These are phyloP conservation scores for Tilapia sparmanii DNA, from an alignment of 2,113 vertebrate species.

Conservation along the genomic window DNA sequence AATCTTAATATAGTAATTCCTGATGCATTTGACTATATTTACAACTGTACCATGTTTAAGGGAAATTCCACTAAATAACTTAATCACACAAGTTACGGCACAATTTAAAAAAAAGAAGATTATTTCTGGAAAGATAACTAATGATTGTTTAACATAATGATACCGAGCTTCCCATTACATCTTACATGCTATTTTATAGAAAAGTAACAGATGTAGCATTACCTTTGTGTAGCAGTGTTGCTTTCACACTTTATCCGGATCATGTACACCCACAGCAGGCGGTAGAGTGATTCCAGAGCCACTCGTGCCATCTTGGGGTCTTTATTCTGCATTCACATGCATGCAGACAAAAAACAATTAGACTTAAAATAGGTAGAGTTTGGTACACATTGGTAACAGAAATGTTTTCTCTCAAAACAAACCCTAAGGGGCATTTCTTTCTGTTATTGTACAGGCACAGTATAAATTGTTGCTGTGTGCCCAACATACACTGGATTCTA, in stretches of 20 bases:
- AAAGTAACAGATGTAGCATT: background rate
- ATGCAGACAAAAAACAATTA: background rate
- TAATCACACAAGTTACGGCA: background rate
- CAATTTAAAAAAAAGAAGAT: background rate
- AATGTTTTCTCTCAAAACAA: background rate
- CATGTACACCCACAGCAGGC: conserved; percentile 98
- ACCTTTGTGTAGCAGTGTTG: conserved; percentile 98
- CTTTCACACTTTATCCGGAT: conserved; percentile 99
- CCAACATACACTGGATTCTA: background rate
- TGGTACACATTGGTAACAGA: background rate
- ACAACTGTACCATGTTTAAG: background rate
- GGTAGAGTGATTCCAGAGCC: conserved; percentile 94
- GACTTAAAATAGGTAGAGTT: background rate
- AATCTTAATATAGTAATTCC: background rate
- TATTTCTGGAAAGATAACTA: background rate
- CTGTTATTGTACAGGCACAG: background rate
- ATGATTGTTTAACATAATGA: background rate
- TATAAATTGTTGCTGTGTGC: background rate
- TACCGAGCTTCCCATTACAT: background rate
- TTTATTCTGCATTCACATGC: conserved; percentile 81
- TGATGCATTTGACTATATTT: background rate
- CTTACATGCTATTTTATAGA: background rate
- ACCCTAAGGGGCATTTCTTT: background rate
- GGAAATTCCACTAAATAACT: background rate
- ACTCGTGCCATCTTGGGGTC: conserved; percentile 99